Base-by-base conservation (phyloP, 92 coral and sea anemone genomes). In the Phymanthus crucifer region DNA sequence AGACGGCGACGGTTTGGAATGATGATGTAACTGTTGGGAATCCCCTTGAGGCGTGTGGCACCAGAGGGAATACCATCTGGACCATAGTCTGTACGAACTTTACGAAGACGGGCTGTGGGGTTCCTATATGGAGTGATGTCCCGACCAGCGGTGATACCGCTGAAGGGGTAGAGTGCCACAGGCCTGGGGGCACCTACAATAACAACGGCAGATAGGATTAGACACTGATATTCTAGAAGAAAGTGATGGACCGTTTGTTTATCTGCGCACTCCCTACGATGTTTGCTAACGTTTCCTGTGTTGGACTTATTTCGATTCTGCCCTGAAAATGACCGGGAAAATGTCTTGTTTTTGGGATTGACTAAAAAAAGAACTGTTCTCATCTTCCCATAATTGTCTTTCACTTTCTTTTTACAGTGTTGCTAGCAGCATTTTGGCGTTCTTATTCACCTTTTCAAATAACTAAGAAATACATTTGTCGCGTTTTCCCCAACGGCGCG, bases 11-110 rank as follows among this genome's bases (percentile, higher is more conserved):
- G 56, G 77, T 89, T 89, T 7, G 91, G 91, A 71, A 92, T 83
- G 26, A 21, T n/a, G 32, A 92, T 84, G 52, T 77, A 89, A 80
- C 85, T 81, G 79, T 82, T 54, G 52, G 57, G 71, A 9, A 52
- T 61, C 35, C 97, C 97, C 21, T 48, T 70, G 72, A 92, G 78
- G 52, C 78, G 32, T 71, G 72, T 84, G 68, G 97, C 87, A n/a
- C 97, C 97, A 11, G 88, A 66, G 38, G 97, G 97, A 21, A 86
- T 83, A 6, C 85, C 81, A 72, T 92, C 97, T 16, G 97, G 97
- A 17, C 97, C 97, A 1, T 73, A 82, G 46, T 77, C 89, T 7
- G 75, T 83, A 0, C 71, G 74, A 21, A 87, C 78, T 2, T 80
- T 78, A 27, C 75, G 58, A 21, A 89, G 83, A 61, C 64, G 87